A percentile compares a stretch with the other conserved stretches of the same genome.
phyloP scores from a whole-genome alignment of 2,113 vertebrate genomes.

The Macrotus californicus region DNA sequence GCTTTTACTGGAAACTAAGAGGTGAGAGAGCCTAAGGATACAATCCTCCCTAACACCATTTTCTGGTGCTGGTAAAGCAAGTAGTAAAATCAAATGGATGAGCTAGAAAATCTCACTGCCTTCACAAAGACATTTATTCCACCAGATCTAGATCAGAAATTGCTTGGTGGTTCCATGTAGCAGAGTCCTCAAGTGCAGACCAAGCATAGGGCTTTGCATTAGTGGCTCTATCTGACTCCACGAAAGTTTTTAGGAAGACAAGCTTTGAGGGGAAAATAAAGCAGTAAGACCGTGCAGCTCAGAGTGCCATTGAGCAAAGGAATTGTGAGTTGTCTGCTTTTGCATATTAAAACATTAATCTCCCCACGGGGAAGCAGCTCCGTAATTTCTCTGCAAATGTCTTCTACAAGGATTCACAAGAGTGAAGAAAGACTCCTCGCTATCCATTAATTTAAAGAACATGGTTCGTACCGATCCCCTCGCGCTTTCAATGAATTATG shows the following conservation, averaged over 20 bases:
- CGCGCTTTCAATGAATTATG: conserved; percentile 38
- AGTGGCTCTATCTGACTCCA: neutral
- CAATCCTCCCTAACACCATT: neutral
- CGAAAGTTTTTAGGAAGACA: neutral
- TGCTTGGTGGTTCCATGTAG: neutral
- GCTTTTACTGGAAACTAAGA: neutral
- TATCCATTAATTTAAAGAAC: conserved; percentile 56
- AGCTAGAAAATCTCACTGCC: neutral
- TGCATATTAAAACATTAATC: conserved; percentile 69
- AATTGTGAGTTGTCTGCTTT: conserved; percentile 51
- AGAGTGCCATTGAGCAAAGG: conserved; percentile 15
- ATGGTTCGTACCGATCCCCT: neutral
- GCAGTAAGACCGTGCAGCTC: neutral
- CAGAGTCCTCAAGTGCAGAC: neutral
- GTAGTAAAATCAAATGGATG: neutral
- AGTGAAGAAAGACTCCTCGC: conserved; percentile 42
- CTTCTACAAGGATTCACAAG: conserved; percentile 59
- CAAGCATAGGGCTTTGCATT: neutral
- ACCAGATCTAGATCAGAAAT: neutral
- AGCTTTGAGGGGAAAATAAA: neutral
- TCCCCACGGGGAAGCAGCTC: conserved; percentile 38
- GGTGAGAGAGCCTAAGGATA: neutral
- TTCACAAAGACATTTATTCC: neutral
- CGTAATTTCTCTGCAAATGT: conserved; percentile 55
- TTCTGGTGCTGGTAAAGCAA: neutral